phyloP scores from a whole-genome alignment of 1,140 invertebrate species.

The Drosophila pruinosa region DNA sequence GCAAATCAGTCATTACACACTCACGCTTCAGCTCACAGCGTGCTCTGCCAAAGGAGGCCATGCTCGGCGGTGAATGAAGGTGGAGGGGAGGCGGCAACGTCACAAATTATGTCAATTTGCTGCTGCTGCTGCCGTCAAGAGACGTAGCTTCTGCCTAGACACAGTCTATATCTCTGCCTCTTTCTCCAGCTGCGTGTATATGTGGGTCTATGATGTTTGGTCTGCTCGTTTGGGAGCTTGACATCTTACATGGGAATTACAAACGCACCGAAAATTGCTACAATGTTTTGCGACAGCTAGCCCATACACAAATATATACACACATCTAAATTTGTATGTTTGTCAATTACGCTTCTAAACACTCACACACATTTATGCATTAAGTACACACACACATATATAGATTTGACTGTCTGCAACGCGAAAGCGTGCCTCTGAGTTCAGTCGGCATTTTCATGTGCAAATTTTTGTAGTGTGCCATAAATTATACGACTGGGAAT shows the following conservation, averaged over 20 bases:
- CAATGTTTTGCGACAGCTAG: constrained; percentile 71
- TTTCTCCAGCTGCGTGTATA: too few relatives aligned
- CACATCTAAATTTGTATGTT: neutral
- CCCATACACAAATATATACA: constrained; percentile 36
- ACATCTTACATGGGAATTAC: constrained; percentile 81
- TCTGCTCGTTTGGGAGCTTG: constrained; percentile 64
- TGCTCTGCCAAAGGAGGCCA: neutral
- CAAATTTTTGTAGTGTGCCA: constrained; percentile 80
- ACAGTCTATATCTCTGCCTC: constrained; percentile 1
- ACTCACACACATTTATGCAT: neutral
- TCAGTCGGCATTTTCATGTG: constrained; percentile 64
- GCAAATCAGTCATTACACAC: constrained; percentile 80
- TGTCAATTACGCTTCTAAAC: constrained; percentile 9
- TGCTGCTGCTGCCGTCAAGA: constrained; percentile 33
- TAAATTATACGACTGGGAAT: constrained; percentile 81
- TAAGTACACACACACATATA: constrained; percentile 11
- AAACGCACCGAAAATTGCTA: constrained; percentile 77
- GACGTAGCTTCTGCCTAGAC: constrained; percentile 36
- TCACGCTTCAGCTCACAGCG: constrained; percentile 63
- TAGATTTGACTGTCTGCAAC: constrained; percentile 15
- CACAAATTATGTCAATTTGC: constrained; percentile 81
- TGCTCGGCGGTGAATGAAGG: neutral
- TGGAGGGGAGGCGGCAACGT: constrained; percentile 47
- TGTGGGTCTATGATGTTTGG: constrained; percentile 9
- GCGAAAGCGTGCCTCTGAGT: constrained; percentile 9